Conservation (phyloP, 1,140 invertebrate genomes). For the Drosophila ananassae region DNA sequence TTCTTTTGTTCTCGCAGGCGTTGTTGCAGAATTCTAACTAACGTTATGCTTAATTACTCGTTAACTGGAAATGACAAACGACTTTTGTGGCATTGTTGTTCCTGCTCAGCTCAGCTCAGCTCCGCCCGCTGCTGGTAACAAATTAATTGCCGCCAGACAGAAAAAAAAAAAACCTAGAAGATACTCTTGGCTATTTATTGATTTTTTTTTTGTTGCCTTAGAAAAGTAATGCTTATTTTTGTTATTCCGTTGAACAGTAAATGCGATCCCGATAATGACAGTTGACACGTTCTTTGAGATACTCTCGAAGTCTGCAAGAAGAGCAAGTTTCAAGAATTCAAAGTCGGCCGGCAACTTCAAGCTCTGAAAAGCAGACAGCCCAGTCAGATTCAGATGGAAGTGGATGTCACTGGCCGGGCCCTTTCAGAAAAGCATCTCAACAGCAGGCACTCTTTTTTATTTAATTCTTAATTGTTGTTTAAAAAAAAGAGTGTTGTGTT, state of each 20-base stretch:
- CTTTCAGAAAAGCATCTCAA: conserved; percentile 1
- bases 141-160: conserved; percentile 66
- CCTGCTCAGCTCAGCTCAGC: background rate
- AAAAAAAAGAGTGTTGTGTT: too few relatives aligned
- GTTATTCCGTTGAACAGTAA: background rate
- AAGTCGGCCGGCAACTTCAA: conserved; percentile 48
- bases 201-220: conserved; percentile 33
- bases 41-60: conserved; percentile 75
- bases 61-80: conserved; percentile 80
- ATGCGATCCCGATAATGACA: conserved; percentile 36
- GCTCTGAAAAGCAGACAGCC: conserved; percentile 63
- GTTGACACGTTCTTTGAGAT: conserved; percentile 47
- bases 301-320: conserved; percentile 4
- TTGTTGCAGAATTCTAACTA: conserved; percentile 74
- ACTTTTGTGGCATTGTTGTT: conserved; percentile 59
- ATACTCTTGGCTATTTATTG: conserved; percentile 60
- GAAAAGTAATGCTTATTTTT: background rate
- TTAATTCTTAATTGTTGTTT: too few relatives aligned
- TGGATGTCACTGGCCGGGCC: conserved; percentile 32
- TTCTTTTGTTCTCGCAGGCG: conserved; percentile 43
- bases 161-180: conserved; percentile 34
- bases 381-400: conserved; percentile 31
- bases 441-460: background rate
- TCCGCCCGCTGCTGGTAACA: conserved; percentile 46
- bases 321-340: background rate